phyloP scores from a whole-genome alignment of 2,797 vertebrate species.

The Antennarius maculatus region DNA sequence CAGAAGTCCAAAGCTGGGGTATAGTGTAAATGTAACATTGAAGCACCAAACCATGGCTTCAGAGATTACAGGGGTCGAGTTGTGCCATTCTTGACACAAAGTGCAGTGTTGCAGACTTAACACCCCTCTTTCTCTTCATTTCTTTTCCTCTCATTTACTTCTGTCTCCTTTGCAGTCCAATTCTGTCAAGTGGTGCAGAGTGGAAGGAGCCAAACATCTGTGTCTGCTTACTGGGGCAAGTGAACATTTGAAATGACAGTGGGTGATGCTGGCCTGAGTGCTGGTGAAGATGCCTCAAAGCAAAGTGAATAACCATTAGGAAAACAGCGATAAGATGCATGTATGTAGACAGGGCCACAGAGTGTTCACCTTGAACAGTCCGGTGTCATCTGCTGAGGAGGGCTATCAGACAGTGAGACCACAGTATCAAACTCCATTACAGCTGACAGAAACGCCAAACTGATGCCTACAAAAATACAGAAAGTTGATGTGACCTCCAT shows the following conservation, averaged over 20 bases:
- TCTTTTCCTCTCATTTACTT: slow-evolving; percentile 61
- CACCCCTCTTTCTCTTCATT: slow-evolving; percentile 56
- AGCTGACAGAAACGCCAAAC: slow-evolving; percentile 71
- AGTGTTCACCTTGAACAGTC: slow-evolving; percentile 75
- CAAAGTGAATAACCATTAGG: slow-evolving; percentile 75
- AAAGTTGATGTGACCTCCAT: slow-evolving; percentile 67
- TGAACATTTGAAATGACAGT: slow-evolving; percentile 81
- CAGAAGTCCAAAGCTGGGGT: slow-evolving; percentile 61
- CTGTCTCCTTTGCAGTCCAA: slow-evolving; percentile 54
- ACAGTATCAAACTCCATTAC: slow-evolving; percentile 66
- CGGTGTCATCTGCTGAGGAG: slow-evolving; percentile 69
- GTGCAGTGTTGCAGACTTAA: slow-evolving; percentile 65
- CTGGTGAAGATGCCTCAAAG: slow-evolving; percentile 71
- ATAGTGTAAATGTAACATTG: slow-evolving; percentile 68
- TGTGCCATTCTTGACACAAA: slow-evolving; percentile 73
- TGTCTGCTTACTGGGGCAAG: slow-evolving; percentile 75
- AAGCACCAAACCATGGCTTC: slow-evolving; percentile 59
- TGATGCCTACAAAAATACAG: slow-evolving; percentile 42
- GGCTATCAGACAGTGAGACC: slow-evolving; percentile 66
- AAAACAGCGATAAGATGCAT: slow-evolving; percentile 74
- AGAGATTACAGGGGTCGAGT: slow-evolving; percentile 62
- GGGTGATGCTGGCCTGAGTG: slow-evolving; percentile 71
- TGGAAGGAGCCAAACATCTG: slow-evolving; percentile 58
- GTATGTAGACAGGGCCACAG: slow-evolving; percentile 67
- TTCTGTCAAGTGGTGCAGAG: slow-evolving; percentile 63